Conservation (phyloP, 2,113 vertebrate genomes). For the Jacana jacana region DNA sequence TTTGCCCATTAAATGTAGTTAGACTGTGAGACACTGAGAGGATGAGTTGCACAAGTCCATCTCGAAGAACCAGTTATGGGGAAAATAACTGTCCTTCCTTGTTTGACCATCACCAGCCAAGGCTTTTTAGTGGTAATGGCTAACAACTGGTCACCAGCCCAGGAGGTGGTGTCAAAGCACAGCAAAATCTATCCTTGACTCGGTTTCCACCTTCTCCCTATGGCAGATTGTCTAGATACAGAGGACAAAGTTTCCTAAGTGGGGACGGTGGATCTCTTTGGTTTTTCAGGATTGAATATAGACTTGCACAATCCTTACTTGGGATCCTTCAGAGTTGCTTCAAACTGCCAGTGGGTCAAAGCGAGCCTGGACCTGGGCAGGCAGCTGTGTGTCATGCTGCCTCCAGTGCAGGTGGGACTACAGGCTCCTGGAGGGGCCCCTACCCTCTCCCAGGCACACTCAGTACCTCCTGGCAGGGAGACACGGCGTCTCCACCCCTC, state of each 20-base stretch:
- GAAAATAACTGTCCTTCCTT: slow-evolving; percentile 13
- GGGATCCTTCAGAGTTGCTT: background rate
- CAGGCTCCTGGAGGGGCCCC: background rate
- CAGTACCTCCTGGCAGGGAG: background rate
- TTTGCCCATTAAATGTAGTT: slow-evolving; percentile 3
- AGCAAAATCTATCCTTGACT: background rate
- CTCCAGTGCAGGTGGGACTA: slow-evolving; percentile 30
- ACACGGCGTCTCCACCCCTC: background rate
- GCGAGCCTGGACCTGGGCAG: background rate
- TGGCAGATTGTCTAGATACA: background rate
- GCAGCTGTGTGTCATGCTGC: background rate
- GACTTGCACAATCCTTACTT: background rate
- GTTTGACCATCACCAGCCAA: background rate
- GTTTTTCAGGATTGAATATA: background rate
- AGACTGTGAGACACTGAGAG: background rate
- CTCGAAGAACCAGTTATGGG: background rate
- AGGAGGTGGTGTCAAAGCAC: background rate
- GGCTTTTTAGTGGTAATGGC: background rate
- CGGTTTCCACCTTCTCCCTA: background rate
- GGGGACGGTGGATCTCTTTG: background rate
- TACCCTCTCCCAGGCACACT: background rate
- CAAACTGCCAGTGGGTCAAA: background rate
- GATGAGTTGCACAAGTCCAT: background rate
- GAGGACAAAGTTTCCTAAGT: background rate
- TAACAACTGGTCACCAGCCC: background rate